phyloP scores from a whole-genome alignment of 2,888 invertebrate genomes.

The Vesta saturnalis region DNA sequence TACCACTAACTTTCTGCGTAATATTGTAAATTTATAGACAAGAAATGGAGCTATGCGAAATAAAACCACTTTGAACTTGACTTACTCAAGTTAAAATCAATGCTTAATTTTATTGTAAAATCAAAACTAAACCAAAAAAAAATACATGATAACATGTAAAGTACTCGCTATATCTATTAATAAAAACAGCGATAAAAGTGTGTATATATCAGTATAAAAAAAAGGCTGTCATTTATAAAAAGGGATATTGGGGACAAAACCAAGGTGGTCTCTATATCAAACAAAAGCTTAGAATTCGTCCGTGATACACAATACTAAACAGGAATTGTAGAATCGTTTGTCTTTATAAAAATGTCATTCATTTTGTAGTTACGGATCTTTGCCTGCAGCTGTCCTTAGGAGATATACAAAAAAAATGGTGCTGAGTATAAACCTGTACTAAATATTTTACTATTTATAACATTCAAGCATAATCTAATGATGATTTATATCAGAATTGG shows the following conservation, averaged over 20 bases:
- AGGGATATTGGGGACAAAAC: slow-evolving; percentile 1
- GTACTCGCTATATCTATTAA: background rate
- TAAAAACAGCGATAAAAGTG: background rate
- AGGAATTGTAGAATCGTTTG: slow-evolving; percentile 1
- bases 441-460: no score
- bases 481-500: no score
- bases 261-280: background rate
- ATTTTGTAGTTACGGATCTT: background rate
- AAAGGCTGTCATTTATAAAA: slow-evolving; percentile 1
- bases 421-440: background rate
- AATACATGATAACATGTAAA: no score
- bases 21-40: no score
- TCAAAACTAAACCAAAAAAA: no score
- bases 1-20: no score
- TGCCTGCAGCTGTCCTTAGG: background rate
- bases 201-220: background rate
- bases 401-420: background rate
- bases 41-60: no score
- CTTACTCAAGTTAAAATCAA: no score
- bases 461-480: no score
- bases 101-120: no score
- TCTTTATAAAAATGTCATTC: slow-evolving; percentile 1
- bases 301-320: slow-evolving; percentile 1
- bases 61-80: no score
- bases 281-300: slow-evolving; percentile 1